Evolutionary conservation across 2,888 invertebrate genomes (phyloP).

Genomic region (Synergus itoensis): DNA sequence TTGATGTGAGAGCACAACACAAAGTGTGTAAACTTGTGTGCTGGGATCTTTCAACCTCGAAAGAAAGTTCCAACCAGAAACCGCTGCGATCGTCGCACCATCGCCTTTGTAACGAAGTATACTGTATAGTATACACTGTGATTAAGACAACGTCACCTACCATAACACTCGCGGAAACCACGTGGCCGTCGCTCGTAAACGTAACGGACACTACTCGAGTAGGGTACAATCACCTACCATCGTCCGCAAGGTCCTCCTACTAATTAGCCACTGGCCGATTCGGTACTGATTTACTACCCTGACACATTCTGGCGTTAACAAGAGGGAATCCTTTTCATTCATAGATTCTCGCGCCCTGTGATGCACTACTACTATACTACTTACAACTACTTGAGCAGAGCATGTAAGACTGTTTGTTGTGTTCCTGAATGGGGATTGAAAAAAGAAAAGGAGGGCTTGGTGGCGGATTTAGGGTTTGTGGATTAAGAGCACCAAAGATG

Average conservation of each 20-base stretch:
- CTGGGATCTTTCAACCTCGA: neutral
- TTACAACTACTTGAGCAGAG: neutral
- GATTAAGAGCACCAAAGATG: neutral
- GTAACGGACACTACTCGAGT: slow-evolving; percentile 66
- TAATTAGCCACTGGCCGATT: slow-evolving; percentile 64
- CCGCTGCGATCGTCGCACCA: slow-evolving; percentile 52
- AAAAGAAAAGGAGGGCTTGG: neutral
- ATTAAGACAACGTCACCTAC: slow-evolving; percentile 65
- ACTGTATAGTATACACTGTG: slow-evolving; percentile 58
- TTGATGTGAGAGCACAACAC: neutral
- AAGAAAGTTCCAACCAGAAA: slow-evolving; percentile 40
- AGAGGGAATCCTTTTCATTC: slow-evolving; percentile 75
- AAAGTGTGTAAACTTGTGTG: neutral
- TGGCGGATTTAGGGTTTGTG: neutral
- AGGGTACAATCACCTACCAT: slow-evolving; percentile 42
- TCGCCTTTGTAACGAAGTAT: slow-evolving; percentile 57
- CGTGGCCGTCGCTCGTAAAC: slow-evolving; percentile 64
- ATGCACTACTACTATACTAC: neutral
- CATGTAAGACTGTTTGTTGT: neutral
- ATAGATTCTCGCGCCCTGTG: slow-evolving; percentile 67
- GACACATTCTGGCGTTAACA: slow-evolving; percentile 63
- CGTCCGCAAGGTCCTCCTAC: slow-evolving; percentile 54
- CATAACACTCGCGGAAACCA: slow-evolving; percentile 66
- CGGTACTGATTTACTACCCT: slow-evolving; percentile 65
- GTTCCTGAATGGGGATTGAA: neutral